phyloP scores from a whole-genome alignment of 2,888 invertebrate genomes.

The Strigamia transsilvanica region DNA sequence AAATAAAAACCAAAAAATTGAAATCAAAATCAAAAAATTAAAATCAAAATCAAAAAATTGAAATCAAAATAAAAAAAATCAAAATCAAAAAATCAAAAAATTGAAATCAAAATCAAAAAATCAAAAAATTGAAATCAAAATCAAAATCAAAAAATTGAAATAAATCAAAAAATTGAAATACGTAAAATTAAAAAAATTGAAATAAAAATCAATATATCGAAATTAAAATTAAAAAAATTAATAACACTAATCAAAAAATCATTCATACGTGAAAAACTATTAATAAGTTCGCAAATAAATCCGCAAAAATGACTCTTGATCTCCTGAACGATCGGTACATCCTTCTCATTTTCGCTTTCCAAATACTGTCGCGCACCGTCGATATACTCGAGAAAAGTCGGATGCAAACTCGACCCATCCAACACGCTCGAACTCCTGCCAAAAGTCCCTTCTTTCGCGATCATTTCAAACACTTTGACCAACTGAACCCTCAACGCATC shows the following conservation, averaged over 20 bases:
- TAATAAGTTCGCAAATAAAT: conserved; percentile 91
- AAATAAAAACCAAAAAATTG: no score
- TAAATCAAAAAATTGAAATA: no score
- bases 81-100: no score
- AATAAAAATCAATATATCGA: no score
- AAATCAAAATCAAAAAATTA: no score
- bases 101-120: no score
- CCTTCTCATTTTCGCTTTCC: conserved; percentile 93
- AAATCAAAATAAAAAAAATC: no score
- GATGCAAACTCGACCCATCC: conserved; percentile 83
- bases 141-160: no score
- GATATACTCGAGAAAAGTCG: conserved; percentile 90
- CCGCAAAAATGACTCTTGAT: conserved; percentile 93
- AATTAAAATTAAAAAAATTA: conserved; percentile 13
- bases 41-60: no score
- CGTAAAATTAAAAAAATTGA: conserved; percentile 13
- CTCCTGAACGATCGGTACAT: conserved; percentile 84
- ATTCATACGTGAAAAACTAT: conserved; percentile 85
- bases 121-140: no score
- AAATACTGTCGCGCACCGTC: conserved; percentile 91
- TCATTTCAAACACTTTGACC: conserved; percentile 88
- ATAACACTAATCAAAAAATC: background rate
- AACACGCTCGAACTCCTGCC: conserved; percentile 78
- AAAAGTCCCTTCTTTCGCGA: conserved; percentile 90
- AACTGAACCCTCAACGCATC: conserved; percentile 92